phyloP scores from a whole-genome alignment of 2,888 invertebrate species.

The Pheosia tremula region DNA sequence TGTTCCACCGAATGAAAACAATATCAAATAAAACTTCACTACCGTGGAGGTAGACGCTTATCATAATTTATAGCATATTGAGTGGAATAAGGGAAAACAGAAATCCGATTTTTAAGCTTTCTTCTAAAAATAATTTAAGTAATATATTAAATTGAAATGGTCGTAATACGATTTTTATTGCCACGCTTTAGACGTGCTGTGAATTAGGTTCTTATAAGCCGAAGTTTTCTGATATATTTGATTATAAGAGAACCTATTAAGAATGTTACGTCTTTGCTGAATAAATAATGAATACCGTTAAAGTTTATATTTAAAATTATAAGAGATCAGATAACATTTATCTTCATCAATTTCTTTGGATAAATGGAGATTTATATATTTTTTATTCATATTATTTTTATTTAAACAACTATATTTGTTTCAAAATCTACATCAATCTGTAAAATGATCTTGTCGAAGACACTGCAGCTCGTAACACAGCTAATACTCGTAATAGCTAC shows the following conservation, averaged over 20 bases:
- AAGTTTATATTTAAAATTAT: no score
- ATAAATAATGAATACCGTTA: no score
- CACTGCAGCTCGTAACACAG: no score
- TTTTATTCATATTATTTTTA: no score
- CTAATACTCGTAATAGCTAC: no score
- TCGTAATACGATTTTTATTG: constrained; percentile 73
- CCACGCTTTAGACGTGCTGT: constrained; percentile 47
- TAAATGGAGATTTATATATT: not conserved
- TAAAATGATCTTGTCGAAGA: no score
- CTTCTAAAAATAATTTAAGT: constrained; percentile 56
- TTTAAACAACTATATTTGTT: no score
- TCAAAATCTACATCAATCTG: no score
- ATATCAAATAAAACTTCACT: constrained; percentile 49
- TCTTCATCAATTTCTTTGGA: no score
- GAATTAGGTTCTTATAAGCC: constrained; percentile 65
- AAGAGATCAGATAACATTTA: no score
- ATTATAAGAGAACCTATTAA: not conserved
- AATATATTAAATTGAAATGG: constrained; percentile 72
- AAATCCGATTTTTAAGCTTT: constrained; percentile 59
- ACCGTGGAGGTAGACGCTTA: constrained; percentile 55
- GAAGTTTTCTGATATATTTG: constrained; percentile 33
- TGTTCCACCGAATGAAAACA: constrained; percentile 10
- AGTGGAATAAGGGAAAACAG: constrained; percentile 61
- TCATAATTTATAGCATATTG: constrained; percentile 70
- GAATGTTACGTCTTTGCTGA: no score